Evolutionary conservation across 2,113 vertebrate species (phyloP).

Genomic region (Actenoides lindsayi): DNA sequence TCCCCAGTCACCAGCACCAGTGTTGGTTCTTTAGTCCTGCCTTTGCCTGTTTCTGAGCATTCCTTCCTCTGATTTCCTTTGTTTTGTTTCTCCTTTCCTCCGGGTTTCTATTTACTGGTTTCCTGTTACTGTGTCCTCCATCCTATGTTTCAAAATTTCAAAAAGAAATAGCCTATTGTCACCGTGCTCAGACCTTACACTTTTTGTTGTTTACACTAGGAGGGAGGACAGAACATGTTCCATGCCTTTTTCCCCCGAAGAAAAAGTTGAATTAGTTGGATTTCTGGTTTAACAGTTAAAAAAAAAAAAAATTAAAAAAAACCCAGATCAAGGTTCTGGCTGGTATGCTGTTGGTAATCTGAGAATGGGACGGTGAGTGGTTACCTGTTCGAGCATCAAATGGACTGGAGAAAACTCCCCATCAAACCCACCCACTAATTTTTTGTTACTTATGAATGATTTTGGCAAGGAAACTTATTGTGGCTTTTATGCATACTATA

Average conservation of each 20-base stretch:
- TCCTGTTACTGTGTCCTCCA: neutral
- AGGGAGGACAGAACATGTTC: neutral
- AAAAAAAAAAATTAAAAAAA: neutral
- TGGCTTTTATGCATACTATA: neutral
- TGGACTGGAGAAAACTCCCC: neutral
- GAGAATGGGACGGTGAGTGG: neutral
- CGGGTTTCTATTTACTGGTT: neutral
- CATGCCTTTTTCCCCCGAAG: neutral
- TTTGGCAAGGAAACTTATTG: conserved; percentile 22
- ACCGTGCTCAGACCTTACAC: neutral
- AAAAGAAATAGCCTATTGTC: neutral
- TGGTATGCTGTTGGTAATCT: neutral
- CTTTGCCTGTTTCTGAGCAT: neutral
- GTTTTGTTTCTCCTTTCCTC: neutral
- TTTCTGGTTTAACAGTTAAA: neutral
- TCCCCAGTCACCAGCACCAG: neutral
- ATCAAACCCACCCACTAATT: neutral
- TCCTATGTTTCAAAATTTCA: neutral
- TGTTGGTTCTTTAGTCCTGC: neutral
- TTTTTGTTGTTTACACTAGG: neutral
- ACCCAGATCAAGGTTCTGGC: neutral
- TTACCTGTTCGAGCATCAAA: neutral
- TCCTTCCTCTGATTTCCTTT: neutral
- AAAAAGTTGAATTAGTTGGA: neutral
- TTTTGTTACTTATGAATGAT: neutral